Conservation (phyloP, 2,888 invertebrate species). For the Acleris laterana region DNA sequence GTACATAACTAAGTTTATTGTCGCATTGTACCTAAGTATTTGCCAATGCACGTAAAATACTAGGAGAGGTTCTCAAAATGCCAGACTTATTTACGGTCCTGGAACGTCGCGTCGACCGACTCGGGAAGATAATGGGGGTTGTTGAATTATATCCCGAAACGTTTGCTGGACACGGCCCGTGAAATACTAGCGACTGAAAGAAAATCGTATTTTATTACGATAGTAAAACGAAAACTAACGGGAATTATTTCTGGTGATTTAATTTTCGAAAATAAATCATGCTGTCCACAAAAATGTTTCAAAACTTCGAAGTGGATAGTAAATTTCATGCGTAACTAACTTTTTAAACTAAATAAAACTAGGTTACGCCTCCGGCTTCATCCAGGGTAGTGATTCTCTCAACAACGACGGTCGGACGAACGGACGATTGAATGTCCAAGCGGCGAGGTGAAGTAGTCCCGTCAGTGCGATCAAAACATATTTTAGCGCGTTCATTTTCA, state of each 20-base stretch:
- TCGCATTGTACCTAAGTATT: conserved; percentile 82
- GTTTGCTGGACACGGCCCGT: conserved; percentile 17
- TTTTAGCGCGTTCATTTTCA: no score
- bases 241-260: conserved; percentile 14
- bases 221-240: conserved; percentile 46
- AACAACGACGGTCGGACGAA: no score
- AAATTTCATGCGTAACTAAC: no score
- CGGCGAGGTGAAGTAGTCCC: no score
- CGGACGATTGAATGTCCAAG: no score
- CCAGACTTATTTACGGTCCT: conserved; percentile 79
- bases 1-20: conserved; percentile 65
- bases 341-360: no score
- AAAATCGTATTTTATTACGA: conserved; percentile 11
- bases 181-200: conserved; percentile 13
- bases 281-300: no score
- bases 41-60: conserved; percentile 83
- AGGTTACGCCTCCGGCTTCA: no score
- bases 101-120: conserved; percentile 46
- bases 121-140: conserved; percentile 40
- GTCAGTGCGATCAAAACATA: no score
- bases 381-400: no score
- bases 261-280: neutral
- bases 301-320: no score
- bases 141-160: conserved; percentile 39
- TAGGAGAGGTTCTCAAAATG: conserved; percentile 78